These are phyloP conservation scores for Artibeus lituratus DNA, from an alignment of 2,797 vertebrate species.

Conservation along the genomic window DNA sequence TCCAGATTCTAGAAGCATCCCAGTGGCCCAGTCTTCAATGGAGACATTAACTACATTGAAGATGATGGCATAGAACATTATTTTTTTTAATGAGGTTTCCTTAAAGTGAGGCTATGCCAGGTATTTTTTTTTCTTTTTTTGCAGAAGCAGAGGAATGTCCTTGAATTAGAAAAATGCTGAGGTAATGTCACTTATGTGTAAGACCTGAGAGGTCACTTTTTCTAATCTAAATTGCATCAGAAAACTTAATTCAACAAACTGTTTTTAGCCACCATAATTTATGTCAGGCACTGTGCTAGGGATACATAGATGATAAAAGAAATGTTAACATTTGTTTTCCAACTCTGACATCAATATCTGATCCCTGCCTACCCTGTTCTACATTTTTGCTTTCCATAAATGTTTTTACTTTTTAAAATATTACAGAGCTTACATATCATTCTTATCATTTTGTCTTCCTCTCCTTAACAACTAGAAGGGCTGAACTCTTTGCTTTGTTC, in stretches of 20 bases:
- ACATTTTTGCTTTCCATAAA: background rate
- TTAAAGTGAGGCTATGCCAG: conserved; percentile 45
- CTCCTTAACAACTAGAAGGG: background rate
- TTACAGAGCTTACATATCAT: background rate
- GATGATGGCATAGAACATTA: conserved; percentile 33
- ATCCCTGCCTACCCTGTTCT: background rate
- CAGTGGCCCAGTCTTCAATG: conserved; percentile 24
- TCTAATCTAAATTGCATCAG: background rate
- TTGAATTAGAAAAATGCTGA: conserved; percentile 20
- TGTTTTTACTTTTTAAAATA: background rate
- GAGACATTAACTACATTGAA: conserved; percentile 66
- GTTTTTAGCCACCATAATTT: background rate
- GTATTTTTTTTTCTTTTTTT: background rate
- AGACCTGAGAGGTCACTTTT: background rate
- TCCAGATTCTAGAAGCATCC: conserved; percentile 34
- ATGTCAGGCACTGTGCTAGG: background rate
- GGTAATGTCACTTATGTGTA: background rate
- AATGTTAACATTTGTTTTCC: background rate
- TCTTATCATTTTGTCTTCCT: background rate
- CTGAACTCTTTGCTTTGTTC: background rate
- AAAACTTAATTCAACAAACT: conserved; percentile 1
- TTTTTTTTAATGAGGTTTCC: conserved; percentile 54
- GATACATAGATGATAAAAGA: background rate
- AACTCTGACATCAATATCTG: background rate
- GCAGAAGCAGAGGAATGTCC: background rate